Evolutionary conservation across 2,888 invertebrate genomes (phyloP), one percentile per base, ranked within the genome.

Genomic region (Ochropacha duplaris): DNA sequence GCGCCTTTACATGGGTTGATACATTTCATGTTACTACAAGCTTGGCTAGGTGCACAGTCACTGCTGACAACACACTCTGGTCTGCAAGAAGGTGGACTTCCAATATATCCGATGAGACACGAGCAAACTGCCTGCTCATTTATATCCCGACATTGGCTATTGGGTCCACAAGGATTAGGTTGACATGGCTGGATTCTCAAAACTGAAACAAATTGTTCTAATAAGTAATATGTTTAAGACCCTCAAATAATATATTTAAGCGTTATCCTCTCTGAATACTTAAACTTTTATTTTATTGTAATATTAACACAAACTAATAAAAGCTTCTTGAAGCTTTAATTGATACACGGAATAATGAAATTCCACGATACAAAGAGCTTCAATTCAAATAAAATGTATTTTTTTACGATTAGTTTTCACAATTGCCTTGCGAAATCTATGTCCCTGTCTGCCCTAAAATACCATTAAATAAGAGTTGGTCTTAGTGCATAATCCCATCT

Each of bases 21-120:
- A 79, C 97, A 97, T 87, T 96, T 96, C 79, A 95, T 95, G 78
- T 96, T 97, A 56, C 94, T 94, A 74, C 97, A 97, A 4, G 96
- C 95, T 87, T 96, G 94, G 67, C 94, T 95, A 51, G 95, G 94
- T 4, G 94, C 83, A 83, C 97, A 97, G 81, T 97, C 97, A 0
- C 96, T 94, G 79, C 95, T 96, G 4, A 95, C 93, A 44, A 94
- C 93, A 79, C 96, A 97, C 86, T 96, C 96, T 16, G 96, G 96
- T 72, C 96, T 92, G 76, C 97, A 97, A 11, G 95, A 94, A 1
- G 97, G 97, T 49, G 97, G 97, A 66, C 94, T 94, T 64, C 97
- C 97, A 51, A 96, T 93, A 78, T 93, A 97, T 62, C 95, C 96
- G 55, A 93, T 85, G 57, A 96, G 90, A 81, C 96, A 96, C 54